Base-by-base conservation (phyloP, 2,113 vertebrate genomes). In the Garra rufa region DNA sequence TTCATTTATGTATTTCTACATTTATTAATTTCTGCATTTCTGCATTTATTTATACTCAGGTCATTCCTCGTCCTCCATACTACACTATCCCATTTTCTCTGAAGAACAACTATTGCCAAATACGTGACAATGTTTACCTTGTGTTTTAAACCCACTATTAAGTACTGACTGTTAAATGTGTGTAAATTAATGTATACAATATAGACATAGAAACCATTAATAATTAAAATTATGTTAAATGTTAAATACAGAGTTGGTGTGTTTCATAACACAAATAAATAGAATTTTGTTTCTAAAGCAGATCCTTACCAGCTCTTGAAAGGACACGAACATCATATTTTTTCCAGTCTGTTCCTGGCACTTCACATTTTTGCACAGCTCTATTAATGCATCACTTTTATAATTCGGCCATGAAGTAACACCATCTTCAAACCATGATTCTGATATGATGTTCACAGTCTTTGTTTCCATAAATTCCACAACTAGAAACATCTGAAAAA, bases 351-450 rank as follows among this genome's bases (percentile, higher is more conserved):
- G 30, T 34, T 70, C 65, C 65, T 38, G 65, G 34, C 65, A 28
- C 11, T 28, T 63, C 24, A 26, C 24, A 26, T 63, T 63, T 63
- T 63, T 63, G 59, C 9, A 63, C 11, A 63, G 59, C 59, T 70
- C 30, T 38, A 21, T 52, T 76, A 30, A 76, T 19, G 6, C 24
- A 76, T 52, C 17, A 21, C 65, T 30, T 76, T 0, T 55, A 55
- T 76, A 76, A 13, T 76, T 55, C 21, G 26, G 46, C 74, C 48
- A 76, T 46, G 5, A 34, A 55, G n/a, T 19, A 14, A 76, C 74
- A n/a, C n/a, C n/a, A n/a, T n/a, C n/a, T n/a, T n/a, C n/a, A n/a
- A n/a, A n/a, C n/a, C n/a, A n/a, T n/a, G n/a, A n/a, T n/a, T n/a
- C n/a, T n/a, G n/a, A n/a, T n/a, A n/a, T n/a, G n/a, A n/a, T n/a